Evolutionary conservation across 2,888 invertebrate genomes (phyloP).

Genomic region (Rhingia campestris): DNA sequence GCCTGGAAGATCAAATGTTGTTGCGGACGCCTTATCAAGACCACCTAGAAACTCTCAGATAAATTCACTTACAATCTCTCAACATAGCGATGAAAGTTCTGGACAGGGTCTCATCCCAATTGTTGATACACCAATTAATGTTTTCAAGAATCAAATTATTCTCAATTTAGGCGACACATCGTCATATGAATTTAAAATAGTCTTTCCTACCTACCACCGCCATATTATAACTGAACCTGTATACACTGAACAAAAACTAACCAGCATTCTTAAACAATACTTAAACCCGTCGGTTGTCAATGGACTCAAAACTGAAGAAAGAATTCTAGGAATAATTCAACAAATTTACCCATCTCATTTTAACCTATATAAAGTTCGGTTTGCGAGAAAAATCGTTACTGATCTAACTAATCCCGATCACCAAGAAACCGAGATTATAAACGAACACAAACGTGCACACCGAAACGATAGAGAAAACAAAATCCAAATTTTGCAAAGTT

Average conservation of each 20-base stretch:
- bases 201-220: background rate
- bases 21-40: slow-evolving; percentile 45
- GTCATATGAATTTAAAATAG: too few species aligned
- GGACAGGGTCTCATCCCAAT: slow-evolving; percentile 31
- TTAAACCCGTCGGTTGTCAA: slow-evolving; percentile 16
- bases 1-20: too few species aligned
- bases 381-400: background rate
- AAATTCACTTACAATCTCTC: slow-evolving; percentile 14
- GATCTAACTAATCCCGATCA: background rate
- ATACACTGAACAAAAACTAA: slow-evolving; percentile 1
- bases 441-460: slow-evolving; percentile 31
- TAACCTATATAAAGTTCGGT: background rate
- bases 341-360: background rate
- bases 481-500: background rate
- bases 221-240: slow-evolving; percentile 14
- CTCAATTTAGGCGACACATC: too few species aligned
- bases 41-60: background rate
- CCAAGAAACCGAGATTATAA: slow-evolving; percentile 1
- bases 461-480: slow-evolving; percentile 22
- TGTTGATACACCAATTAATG: too few species aligned
- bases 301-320: slow-evolving; percentile 6
- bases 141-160: too few species aligned
- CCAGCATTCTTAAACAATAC: slow-evolving; percentile 3
- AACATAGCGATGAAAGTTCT: slow-evolving; percentile 38
- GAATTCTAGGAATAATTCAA: slow-evolving; percentile 7